Evolutionary conservation across 2,797 vertebrate species (phyloP).

Genomic region (Lycodopsis pacificus): DNA sequence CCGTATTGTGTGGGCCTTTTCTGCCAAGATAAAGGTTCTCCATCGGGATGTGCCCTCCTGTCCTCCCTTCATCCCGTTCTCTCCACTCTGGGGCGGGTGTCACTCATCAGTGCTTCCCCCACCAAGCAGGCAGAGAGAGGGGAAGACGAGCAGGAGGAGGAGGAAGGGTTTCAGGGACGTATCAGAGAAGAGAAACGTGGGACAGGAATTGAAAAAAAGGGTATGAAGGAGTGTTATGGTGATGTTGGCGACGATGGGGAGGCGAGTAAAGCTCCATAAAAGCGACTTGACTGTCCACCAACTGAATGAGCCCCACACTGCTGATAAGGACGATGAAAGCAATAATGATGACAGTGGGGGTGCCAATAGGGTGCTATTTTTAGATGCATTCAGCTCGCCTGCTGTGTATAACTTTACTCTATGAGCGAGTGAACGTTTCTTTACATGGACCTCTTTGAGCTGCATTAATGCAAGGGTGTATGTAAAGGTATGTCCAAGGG

Average conservation of each 20-base stretch:
- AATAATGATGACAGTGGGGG: conserved; percentile 68
- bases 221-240: conserved; percentile 24
- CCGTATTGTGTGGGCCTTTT: conserved; percentile 18
- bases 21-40: conserved; percentile 35
- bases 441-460: conserved; percentile 26
- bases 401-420: conserved; percentile 36
- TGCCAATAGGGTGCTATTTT: conserved; percentile 72
- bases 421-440: conserved; percentile 23
- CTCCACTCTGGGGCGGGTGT: conserved; percentile 27
- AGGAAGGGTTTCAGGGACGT: conserved; percentile 6
- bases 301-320: conserved; percentile 65
- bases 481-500: conserved; percentile 31
- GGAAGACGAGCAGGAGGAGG: neutral
- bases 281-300: conserved; percentile 69
- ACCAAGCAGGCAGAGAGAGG: conserved; percentile 24
- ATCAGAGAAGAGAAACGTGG: conserved; percentile 41
- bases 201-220: conserved; percentile 41
- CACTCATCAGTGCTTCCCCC: conserved; percentile 32
- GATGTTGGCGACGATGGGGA: conserved; percentile 45
- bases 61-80: conserved; percentile 39
- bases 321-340: conserved; percentile 75
- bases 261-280: conserved; percentile 64
- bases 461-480: conserved; percentile 43
- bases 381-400: conserved; percentile 64
- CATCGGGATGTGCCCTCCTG: conserved; percentile 28